Evolutionary conservation across 2,888 invertebrate species (phyloP).

Genomic region (Chromoteleia sp.): DNA sequence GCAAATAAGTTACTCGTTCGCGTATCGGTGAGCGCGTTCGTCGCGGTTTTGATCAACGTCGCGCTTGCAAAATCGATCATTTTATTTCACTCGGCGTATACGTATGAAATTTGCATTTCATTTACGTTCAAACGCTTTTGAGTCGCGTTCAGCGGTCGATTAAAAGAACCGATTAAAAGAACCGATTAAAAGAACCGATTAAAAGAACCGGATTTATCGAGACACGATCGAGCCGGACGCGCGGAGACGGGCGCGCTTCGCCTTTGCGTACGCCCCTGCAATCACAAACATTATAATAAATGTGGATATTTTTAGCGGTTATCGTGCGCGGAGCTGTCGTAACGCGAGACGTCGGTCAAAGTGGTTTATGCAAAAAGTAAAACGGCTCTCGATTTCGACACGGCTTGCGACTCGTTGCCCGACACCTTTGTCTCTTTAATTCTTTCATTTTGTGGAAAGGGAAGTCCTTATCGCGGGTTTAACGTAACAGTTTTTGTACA

Average conservation of each 20-base stretch:
- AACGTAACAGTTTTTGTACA: neutral
- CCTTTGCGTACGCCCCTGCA: conserved; percentile 20
- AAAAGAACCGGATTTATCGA: conserved; percentile 9
- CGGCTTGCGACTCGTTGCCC: too few relatives aligned
- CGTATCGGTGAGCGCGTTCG: too few relatives aligned
- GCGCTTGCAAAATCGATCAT: too few relatives aligned
- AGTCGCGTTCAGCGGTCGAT: too few relatives aligned
- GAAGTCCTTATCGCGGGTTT: neutral
- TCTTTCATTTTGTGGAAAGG: neutral
- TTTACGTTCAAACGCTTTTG: neutral
- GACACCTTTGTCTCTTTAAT: neutral
- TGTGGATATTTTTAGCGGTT: conserved; percentile 36
- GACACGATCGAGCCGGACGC: neutral
- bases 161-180: too few relatives aligned
- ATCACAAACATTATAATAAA: conserved; percentile 39
- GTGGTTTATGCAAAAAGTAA: neutral
- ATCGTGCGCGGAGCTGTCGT: conserved; percentile 29
- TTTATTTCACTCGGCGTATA: too few relatives aligned
- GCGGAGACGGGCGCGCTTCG: neutral
- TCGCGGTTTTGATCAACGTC: too few relatives aligned
- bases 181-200: neutral
- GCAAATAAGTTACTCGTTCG: too few relatives aligned
- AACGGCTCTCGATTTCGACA: neutral
- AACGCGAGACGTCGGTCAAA: conserved; percentile 3
- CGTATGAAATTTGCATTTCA: neutral